Evolutionary conservation across 2,888 invertebrate genomes (phyloP), one percentile per base, ranked within the genome.

Genomic region (Phanerotoma sp.): DNA sequence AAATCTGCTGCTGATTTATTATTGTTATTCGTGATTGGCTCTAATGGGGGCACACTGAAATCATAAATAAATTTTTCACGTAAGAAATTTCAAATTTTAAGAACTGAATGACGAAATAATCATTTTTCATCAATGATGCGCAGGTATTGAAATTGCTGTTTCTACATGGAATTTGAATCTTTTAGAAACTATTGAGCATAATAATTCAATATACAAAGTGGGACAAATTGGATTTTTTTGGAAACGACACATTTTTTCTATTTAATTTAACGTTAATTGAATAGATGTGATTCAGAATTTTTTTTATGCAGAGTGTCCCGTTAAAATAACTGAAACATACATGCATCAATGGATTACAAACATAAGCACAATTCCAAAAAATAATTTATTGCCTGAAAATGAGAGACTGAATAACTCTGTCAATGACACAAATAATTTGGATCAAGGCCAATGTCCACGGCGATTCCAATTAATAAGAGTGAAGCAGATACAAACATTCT

Each of bases 1-100:
- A 70, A 60, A 60, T 74, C 75, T 48, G 66, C 61, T 55, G 79
- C 79, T 73, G 25, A 25, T 9, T 25, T 25, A n/a, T n/a, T n/a
- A n/a, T 79, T 51, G 78, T 76, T 72, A 61, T 71, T 73, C 63
- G 74, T 73, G 56, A 80, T 77, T 49, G 81, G 80, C 69, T 84
- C 85, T 69, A 85, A 73, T 58, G 84, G 81, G 64, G 84, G 82
- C 47, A 83, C 82, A 66, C 84, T 85, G 69, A 47, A 79, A 77
- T 55, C 54, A 58, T n/a, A n/a, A n/a, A n/a, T n/a, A n/a, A n/a
- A n/a, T n/a, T n/a, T n/a, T n/a, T n/a, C n/a, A n/a, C n/a, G n/a
- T n/a, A n/a, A n/a, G n/a, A n/a, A n/a, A n/a, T n/a, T n/a, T n/a
- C n/a, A n/a, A n/a, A n/a, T n/a, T n/a, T n/a, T n/a, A n/a, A n/a